These are phyloP conservation scores for Scaptomyza pallida DNA, from an alignment of 1,140 invertebrate genomes.

Conservation along the genomic window DNA sequence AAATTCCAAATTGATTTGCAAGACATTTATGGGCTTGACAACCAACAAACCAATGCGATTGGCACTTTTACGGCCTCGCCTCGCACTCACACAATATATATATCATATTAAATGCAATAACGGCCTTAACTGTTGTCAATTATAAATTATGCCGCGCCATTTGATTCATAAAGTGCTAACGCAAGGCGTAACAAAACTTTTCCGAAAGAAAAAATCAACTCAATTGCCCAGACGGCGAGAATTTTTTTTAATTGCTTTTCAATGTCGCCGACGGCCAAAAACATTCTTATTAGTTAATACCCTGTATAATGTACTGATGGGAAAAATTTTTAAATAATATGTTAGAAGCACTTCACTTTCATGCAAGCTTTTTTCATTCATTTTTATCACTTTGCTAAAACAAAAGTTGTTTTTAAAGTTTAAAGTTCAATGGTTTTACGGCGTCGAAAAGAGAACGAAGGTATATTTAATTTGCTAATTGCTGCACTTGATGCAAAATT, in stretches of 20 bases:
- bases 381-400: neutral
- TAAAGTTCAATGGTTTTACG: neutral
- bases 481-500: slow-evolving; percentile 60
- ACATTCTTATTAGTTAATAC: neutral
- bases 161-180: slow-evolving; percentile 36
- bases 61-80: slow-evolving; percentile 28
- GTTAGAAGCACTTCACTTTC: neutral
- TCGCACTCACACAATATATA: slow-evolving; percentile 8
- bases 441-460: slow-evolving; percentile 25
- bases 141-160: slow-evolving; percentile 52
- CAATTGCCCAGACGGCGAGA: slow-evolving; percentile 28
- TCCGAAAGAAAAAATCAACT: slow-evolving; percentile 33
- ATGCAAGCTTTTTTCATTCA: neutral
- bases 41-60: neutral
- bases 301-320: neutral
- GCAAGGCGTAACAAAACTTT: slow-evolving; percentile 42
- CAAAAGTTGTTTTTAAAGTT: slow-evolving; percentile 30
- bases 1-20: slow-evolving; percentile 61
- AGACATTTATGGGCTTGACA: slow-evolving; percentile 14
- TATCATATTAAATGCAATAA: slow-evolving; percentile 52
- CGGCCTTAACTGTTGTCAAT: slow-evolving; percentile 58
- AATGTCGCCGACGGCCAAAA: slow-evolving; percentile 44
- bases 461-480: slow-evolving; percentile 78
- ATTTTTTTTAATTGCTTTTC: slow-evolving; percentile 68
- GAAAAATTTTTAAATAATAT: too few species aligned